Conservation (phyloP, 1,140 invertebrate genomes). For the Euschistus heros region DNA sequence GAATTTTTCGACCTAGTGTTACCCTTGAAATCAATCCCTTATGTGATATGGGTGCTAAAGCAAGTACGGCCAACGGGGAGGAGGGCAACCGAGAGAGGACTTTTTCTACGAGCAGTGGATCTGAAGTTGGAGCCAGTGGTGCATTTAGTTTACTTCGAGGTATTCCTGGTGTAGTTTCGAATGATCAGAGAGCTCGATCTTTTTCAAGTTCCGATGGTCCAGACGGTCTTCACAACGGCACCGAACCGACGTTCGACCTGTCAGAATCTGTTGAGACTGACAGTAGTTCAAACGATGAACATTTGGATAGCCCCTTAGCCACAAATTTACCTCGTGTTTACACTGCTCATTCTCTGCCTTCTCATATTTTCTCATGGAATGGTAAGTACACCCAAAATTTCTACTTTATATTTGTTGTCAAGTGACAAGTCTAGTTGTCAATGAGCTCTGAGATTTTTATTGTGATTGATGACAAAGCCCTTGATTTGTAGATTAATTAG, state of each 20-base stretch:
- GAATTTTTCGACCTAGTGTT: conserved; percentile 7
- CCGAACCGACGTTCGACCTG: conserved; percentile 42
- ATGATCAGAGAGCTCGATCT: conserved; percentile 65
- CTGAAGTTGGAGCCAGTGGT: conserved; percentile 44
- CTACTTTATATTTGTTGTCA: no score
- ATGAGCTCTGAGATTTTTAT: no score
- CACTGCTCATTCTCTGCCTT: conserved; percentile 76
- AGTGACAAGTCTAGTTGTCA: no score
- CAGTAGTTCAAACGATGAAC: conserved; percentile 43
- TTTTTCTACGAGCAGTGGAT: conserved; percentile 57
- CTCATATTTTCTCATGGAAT: conserved; percentile 82
- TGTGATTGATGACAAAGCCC: no score
- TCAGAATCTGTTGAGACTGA: conserved; percentile 49
- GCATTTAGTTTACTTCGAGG: conserved; percentile 63
- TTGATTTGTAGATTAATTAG: no score
- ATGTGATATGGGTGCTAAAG: conserved; percentile 62
- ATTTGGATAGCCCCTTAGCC: conserved; percentile 34
- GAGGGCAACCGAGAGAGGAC: conserved; percentile 59
- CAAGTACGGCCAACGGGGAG: conserved; percentile 61
- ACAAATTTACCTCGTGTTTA: conserved; percentile 59
- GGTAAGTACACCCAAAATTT: conserved; percentile 46
- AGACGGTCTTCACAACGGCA: conserved; percentile 28
- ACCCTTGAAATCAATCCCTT: conserved; percentile 4
- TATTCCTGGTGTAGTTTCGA: conserved; percentile 55
- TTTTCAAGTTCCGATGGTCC: conserved; percentile 61